Percentiles rank a stretch among this genome's conserved stretches.
These are phyloP conservation scores for Cebus imitator DNA, from an alignment of 2,113 vertebrate genomes.

Conservation along the genomic window DNA sequence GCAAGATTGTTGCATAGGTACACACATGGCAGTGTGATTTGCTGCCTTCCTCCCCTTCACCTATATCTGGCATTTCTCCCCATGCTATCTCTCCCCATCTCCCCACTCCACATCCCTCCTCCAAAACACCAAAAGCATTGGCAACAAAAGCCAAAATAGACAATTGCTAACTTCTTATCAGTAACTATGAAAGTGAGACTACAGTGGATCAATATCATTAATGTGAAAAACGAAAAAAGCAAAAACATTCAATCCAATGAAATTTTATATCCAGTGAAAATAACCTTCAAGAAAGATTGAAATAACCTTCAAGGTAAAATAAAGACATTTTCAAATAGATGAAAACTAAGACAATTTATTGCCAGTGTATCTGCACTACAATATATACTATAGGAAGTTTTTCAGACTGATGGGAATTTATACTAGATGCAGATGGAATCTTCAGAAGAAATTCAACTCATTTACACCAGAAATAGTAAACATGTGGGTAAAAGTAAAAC, in stretches of 20 bases:
- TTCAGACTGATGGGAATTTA: background rate
- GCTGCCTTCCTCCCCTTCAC: no score
- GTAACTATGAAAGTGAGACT: background rate
- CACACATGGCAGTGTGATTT: no score
- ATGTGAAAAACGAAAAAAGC: background rate
- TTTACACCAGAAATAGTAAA: background rate
- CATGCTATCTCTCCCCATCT: no score
- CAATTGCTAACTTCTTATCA: background rate
- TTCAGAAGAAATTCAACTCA: background rate
- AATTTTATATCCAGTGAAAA: background rate
- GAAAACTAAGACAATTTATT: background rate
- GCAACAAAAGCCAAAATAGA: no score
- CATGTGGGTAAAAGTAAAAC: background rate
- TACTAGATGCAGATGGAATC: background rate
- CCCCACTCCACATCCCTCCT: no score
- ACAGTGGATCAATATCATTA: background rate
- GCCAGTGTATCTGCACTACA: background rate
- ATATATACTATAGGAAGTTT: background rate
- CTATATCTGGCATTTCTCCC: no score
- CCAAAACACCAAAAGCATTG: no score
- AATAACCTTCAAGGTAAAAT: background rate
- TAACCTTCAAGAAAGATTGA: background rate
- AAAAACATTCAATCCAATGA: background rate
- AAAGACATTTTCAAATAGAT: background rate
- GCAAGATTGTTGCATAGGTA: no score